Conservation (phyloP, 1,140 invertebrate species). For the Procambarus clarkii region DNA sequence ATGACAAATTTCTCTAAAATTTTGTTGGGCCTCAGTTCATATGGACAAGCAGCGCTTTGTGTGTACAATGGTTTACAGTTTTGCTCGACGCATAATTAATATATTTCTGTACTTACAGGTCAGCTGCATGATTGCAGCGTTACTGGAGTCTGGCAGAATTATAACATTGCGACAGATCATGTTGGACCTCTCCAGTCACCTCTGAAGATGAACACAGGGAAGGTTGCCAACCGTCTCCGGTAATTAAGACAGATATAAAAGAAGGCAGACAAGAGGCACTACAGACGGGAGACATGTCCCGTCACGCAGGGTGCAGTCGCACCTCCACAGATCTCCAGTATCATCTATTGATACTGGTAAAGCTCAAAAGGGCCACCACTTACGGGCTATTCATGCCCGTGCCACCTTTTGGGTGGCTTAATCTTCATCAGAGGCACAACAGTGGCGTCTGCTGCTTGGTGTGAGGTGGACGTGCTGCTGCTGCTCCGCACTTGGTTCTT, state of each 20-base stretch:
- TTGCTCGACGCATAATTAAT: no score
- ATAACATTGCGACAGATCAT: constrained; percentile 88
- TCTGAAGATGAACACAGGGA: constrained; percentile 65
- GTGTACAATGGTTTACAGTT: no score
- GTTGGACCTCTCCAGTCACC: constrained; percentile 65
- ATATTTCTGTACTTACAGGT: constrained; percentile 79
- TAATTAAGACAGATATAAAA: constrained; percentile 25
- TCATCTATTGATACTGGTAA: no score
- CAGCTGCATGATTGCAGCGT: constrained; percentile 89
- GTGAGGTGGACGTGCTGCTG: background rate
- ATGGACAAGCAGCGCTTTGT: no score
- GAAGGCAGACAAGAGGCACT: constrained; percentile 73
- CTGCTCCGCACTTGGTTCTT: background rate
- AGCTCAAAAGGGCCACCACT: no score
- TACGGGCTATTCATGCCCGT: constrained; percentile 75
- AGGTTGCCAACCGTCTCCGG: background rate
- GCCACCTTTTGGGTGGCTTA: no score
- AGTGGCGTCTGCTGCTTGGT: constrained; percentile 80
- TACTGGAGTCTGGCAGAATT: constrained; percentile 96
- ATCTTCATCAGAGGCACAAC: no score
- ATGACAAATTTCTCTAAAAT: no score
- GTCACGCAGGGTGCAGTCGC: no score
- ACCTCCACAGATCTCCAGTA: no score
- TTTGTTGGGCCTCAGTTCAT: no score
- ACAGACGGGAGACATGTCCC: no score